Percentiles rank a stretch among this genome's conserved stretches.
Conservation (phyloP, 2,888 invertebrate genomes). For the Quadroppia sp. region DNA sequence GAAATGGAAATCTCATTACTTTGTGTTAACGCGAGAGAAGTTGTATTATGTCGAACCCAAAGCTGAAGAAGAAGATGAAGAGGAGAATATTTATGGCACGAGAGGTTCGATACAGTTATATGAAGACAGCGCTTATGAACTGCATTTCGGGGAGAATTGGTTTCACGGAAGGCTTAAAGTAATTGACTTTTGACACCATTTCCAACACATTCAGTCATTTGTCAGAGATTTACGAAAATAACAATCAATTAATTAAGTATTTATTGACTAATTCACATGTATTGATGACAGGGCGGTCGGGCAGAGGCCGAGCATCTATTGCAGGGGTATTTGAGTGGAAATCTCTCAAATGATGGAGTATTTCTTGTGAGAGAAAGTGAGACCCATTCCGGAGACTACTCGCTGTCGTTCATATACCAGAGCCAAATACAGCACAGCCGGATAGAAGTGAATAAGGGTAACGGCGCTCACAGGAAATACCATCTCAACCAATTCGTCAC, state of each 20-base stretch:
- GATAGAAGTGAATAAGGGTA: slow-evolving; percentile 69
- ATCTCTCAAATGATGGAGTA: slow-evolving; percentile 70
- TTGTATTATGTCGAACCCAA: slow-evolving; percentile 75
- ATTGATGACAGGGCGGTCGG: slow-evolving; percentile 67
- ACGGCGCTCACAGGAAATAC: slow-evolving; percentile 76
- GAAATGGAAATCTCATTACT: slow-evolving; percentile 89
- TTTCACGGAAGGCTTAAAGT: slow-evolving; percentile 61
- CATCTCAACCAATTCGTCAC: slow-evolving; percentile 79
- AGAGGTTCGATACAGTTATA: slow-evolving; percentile 59
- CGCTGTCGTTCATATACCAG: slow-evolving; percentile 82
- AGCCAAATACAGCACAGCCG: slow-evolving; percentile 86
- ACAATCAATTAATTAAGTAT: too few relatives aligned
- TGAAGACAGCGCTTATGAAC: slow-evolving; percentile 60
- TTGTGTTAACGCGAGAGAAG: slow-evolving; percentile 81
- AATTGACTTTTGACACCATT: too few relatives aligned
- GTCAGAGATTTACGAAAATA: too few relatives aligned
- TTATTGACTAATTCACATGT: too few relatives aligned
- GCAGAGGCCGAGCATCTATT: slow-evolving; percentile 55
- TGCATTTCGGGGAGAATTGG: slow-evolving; percentile 90
- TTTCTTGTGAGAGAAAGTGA: slow-evolving; percentile 87
- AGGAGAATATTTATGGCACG: slow-evolving; percentile 52
- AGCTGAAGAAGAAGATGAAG: slow-evolving; percentile 57
- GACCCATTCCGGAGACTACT: slow-evolving; percentile 93
- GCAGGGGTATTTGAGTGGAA: slow-evolving; percentile 52
- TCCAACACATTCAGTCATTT: too few relatives aligned